Base-by-base conservation (phyloP, 2,797 vertebrate genomes). In the Nasua narica region DNA sequence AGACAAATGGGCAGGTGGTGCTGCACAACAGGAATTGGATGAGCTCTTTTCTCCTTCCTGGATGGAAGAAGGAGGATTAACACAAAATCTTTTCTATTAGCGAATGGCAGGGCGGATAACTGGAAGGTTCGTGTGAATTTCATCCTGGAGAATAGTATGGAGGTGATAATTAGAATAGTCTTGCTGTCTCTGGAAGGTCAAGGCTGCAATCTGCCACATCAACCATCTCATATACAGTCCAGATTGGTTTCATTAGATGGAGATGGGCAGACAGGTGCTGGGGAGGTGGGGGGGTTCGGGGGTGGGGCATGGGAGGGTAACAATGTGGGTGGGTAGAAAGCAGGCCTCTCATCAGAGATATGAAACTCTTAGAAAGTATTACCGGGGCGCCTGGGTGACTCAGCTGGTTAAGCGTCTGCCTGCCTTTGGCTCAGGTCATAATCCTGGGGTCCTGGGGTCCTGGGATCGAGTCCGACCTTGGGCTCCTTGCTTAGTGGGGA, bases 1-100 rank as follows among this genome's bases (percentile, higher is more conserved):
- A 77, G 91, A 86, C 60, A 65, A 82, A 90, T 5, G 54, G 96
- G 91, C 96, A 98, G 97, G 97, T 97, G 96, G 94, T 86, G 74
- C 74, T 27, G 25, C 82, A 54, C 94, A 79, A 79, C 85, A 54
- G 94, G 77, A 62, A 74, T 90, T 96, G 77, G 89, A 91, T 54
- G 90, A 92, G 77, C 48, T 87, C 48, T 54, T 90, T 91, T 94
- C 92, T 86, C 89, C 94, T 97, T 98, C 95, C 94, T 88, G 91
- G 93, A 90, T 5, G 35, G 93, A 97, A 95, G 94, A 18, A 81
- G 65, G 37, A 60, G 95, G 95, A 95, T 97, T 96, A 97, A 91
- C 83, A 48, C 16, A 54, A 77, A 95, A 78, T 90, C 83, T 95
- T 96, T 87, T 62, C 79, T 97, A 32, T 92, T 94, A 67, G 35